Evolutionary conservation across 2,888 invertebrate genomes (phyloP).

Genomic region (Limnephilus marmoratus): DNA sequence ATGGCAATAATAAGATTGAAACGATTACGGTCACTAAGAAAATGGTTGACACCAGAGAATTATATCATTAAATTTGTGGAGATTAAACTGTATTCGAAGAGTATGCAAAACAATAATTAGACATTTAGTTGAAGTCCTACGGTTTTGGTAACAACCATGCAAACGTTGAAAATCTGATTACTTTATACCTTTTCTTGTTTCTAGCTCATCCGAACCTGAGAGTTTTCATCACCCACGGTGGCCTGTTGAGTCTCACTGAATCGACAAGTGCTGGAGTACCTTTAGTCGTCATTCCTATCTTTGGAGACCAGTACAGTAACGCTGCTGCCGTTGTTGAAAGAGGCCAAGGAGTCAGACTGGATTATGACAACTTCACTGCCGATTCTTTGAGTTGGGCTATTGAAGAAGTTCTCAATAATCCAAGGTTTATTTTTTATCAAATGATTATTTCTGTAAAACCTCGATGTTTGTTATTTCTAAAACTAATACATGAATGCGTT

Average conservation of each 20-base stretch:
- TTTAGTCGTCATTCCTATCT: conserved; percentile 68
- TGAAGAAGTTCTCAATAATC: conserved; percentile 67
- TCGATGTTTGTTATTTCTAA: too few species aligned
- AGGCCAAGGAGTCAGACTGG: conserved; percentile 67
- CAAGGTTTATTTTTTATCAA: conserved; percentile 20
- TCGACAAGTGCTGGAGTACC: conserved; percentile 74
- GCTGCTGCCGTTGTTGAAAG: conserved; percentile 67
- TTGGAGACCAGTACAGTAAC: conserved; percentile 68
- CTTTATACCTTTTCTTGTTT: not conserved
- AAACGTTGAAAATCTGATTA: too few species aligned
- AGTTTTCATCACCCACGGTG: conserved; percentile 78
- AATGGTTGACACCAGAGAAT: too few species aligned
- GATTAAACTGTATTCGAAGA: too few species aligned
- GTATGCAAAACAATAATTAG: too few species aligned
- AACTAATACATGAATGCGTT: too few species aligned
- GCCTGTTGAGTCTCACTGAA: conserved; percentile 75
- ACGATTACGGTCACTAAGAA: too few species aligned
- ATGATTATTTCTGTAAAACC: not conserved
- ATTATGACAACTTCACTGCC: conserved; percentile 68
- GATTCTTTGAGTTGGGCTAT: conserved; percentile 67
- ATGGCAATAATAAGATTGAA: too few species aligned
- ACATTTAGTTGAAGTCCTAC: too few species aligned
- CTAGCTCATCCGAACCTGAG: conserved; percentile 71
- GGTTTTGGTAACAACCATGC: too few species aligned
- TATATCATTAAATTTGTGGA: too few species aligned